Base-by-base conservation (phyloP, 2,797 vertebrate genomes). In the Sebastes steindachneri region DNA sequence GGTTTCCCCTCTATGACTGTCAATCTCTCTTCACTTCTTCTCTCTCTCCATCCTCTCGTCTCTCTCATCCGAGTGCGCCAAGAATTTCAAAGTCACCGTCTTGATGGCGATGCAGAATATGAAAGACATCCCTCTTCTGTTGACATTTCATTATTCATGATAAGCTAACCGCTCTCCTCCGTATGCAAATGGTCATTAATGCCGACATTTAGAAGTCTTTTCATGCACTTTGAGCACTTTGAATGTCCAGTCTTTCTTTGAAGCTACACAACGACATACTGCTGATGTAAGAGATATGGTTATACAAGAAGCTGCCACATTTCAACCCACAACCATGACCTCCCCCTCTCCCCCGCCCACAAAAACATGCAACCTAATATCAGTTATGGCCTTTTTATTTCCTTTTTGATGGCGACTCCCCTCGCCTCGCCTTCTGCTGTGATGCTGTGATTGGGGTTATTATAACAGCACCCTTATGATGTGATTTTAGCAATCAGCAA, bases 101-200 rank as follows among this genome's bases (percentile, higher is more conserved):
- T 76, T 26, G 28, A 79, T 25, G 80, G 70, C 28, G 7, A 31
- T 6, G 64, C 62, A 62, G 77, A 83, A 73, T 29, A 69, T 77
- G 70, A 87, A 79, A 75, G 74, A 51, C n/a, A 41, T 60, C 60
- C 48, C 77, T 88, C 74, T 35, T 63, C 83, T 90, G 88, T 80
- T 92, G 92, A 88, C 92, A 93, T 94, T 93, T 93, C 67, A 82
- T 87, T 89, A 87, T 87, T 91, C 86, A 71, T 28, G 82, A 91
- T 58, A 53, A 74, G 83, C 70, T 65, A 48, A 66, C 69, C 7
- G 14, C 25, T 86, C 68, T 80, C 79, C 77, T 87, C 75, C 76
- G 62, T 59, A 86, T 88, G 84, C 73, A 91, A 86, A 93, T 77
- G 58, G 48, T 59, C 83, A 84, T 88, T 89, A 78, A 85, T 85